A percentile compares a stretch with the other conserved stretches of the same genome.
These are phyloP conservation scores for Malthinus seriepunctatus DNA, from an alignment of 2,888 invertebrate genomes.

Conservation along the genomic window DNA sequence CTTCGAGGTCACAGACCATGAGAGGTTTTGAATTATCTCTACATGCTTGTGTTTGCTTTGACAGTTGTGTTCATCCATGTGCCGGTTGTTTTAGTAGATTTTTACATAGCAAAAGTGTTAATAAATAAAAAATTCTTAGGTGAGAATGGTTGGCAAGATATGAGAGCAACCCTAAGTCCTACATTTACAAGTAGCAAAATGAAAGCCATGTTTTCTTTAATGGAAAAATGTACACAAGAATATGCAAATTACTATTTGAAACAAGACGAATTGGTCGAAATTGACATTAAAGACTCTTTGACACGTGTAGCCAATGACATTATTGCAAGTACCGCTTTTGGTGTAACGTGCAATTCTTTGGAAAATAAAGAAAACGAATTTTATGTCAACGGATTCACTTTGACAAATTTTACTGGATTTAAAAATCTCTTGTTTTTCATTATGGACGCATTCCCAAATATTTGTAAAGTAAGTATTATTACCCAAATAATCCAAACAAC, in stretches of 20 bases:
- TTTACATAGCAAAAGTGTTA: no score
- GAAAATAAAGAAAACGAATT: neutral
- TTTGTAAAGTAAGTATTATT: no score
- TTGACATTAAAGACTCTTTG: neutral
- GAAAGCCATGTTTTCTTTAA: conserved; percentile 25
- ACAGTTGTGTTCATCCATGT: no score
- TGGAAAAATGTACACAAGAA: no score
- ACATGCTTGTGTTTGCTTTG: no score
- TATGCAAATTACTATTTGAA: no score
- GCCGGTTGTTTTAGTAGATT: no score
- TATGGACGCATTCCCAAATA: neutral
- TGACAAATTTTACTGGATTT: neutral
- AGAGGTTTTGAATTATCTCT: no score
- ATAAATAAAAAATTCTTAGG: neutral
- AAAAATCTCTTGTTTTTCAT: neutral
- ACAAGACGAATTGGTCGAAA: no score
- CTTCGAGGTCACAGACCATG: no score
- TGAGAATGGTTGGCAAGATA: conserved; percentile 26
- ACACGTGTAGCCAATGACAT: neutral
- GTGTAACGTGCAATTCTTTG: neutral
- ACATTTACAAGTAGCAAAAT: conserved; percentile 50
- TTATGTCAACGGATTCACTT: neutral
- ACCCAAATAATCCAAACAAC: no score
- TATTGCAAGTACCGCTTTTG: neutral
- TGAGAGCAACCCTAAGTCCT: conserved; percentile 43